Evolutionary conservation across 2,113 vertebrate genomes (phyloP).

Genomic region (Smithornis capensis): DNA sequence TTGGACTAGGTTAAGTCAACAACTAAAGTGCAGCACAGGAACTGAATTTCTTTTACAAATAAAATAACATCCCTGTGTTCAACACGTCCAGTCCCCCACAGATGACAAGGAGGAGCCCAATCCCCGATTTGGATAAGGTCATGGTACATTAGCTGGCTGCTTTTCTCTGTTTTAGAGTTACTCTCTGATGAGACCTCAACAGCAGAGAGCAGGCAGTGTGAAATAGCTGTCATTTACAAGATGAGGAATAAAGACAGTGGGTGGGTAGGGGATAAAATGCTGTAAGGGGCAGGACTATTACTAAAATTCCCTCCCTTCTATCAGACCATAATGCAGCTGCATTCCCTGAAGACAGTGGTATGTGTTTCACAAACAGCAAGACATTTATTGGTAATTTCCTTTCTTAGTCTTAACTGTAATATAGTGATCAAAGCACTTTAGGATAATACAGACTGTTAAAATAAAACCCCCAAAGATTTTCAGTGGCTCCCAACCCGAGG

Average conservation of each 20-base stretch:
- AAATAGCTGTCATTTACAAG: slow-evolving; percentile 12
- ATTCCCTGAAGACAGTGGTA: neutral
- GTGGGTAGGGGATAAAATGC: neutral
- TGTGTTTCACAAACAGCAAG: slow-evolving; percentile 7
- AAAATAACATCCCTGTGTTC: neutral
- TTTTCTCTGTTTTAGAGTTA: neutral
- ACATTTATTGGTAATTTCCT: neutral
- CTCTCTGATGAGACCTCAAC: neutral
- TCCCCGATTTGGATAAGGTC: neutral
- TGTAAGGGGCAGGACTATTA: neutral
- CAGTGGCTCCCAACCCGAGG: neutral
- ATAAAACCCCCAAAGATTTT: slow-evolving; percentile 2
- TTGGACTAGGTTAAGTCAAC: neutral
- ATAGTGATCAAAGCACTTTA: neutral
- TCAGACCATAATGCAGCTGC: neutral
- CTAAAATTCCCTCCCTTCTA: neutral
- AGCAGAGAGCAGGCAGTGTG: neutral
- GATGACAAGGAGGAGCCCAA: fast-evolving
- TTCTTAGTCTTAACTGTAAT: neutral
- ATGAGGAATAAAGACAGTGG: neutral
- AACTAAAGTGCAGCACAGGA: neutral
- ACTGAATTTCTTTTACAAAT: neutral
- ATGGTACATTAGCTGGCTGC: neutral
- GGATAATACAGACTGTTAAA: neutral
- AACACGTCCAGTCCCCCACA: neutral